phyloP scores from a whole-genome alignment of 2,888 invertebrate species.

The Pardosa pseudoannulata region DNA sequence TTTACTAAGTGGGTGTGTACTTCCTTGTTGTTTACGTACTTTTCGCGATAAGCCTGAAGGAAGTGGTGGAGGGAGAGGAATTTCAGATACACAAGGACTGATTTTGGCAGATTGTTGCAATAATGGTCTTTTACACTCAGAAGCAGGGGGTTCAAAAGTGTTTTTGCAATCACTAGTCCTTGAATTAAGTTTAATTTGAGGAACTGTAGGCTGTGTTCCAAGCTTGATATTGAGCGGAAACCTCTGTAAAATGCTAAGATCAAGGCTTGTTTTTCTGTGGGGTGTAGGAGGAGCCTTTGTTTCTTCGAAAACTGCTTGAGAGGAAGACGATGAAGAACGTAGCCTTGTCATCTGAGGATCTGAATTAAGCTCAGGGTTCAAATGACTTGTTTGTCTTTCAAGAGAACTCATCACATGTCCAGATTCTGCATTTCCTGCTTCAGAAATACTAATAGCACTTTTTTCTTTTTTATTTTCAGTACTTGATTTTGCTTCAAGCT shows the following conservation, averaged over 20 bases:
- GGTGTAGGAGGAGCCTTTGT: constrained; percentile 76
- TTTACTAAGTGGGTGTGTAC: constrained; percentile 93
- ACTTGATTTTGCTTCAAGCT: constrained; percentile 86
- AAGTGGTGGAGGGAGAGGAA: constrained; percentile 41
- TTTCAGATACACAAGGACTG: constrained; percentile 22
- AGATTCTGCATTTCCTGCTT: constrained; percentile 11
- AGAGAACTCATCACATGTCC: not conserved
- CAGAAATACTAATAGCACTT: constrained; percentile 16
- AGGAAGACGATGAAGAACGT: constrained; percentile 29
- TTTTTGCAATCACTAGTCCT: constrained; percentile 46
- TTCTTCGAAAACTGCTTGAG: constrained; percentile 28
- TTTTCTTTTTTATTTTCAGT: constrained; percentile 36
- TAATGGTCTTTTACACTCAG: not conserved
- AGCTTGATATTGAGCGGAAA: constrained; percentile 57
- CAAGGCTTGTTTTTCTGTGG: constrained; percentile 77
- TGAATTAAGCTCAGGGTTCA: constrained; percentile 13
- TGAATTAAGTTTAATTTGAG: constrained; percentile 47
- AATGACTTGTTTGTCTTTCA: constrained; percentile 27
- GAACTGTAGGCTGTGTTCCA: constrained; percentile 34
- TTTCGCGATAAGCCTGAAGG: constrained; percentile 78
- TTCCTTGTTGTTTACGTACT: constrained; percentile 87
- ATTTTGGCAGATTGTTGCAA: constrained; percentile 45
- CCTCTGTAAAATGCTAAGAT: constrained; percentile 70
- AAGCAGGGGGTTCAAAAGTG: not conserved
- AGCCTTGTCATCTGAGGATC: constrained; percentile 19